phyloP scores from a whole-genome alignment of 2,888 invertebrate genomes.

The Callimorpha dominula region DNA sequence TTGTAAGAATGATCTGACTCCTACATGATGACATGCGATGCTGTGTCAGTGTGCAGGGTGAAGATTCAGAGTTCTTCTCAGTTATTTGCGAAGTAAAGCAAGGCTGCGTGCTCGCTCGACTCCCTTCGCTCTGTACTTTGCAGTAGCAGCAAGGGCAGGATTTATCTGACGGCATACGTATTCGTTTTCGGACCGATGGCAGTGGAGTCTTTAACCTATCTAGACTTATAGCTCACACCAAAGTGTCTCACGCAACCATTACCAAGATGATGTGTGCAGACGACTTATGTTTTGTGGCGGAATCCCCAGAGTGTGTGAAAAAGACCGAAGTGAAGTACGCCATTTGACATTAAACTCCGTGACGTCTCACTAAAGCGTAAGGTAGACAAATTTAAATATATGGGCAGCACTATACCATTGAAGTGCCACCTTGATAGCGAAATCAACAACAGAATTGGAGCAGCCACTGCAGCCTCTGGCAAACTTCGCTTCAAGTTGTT shows the following conservation, averaged over 20 bases:
- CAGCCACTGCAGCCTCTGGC: constrained; percentile 34
- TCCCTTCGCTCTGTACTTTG: constrained; percentile 24
- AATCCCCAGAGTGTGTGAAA: too few relatives aligned
- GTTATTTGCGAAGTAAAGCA: constrained; percentile 35
- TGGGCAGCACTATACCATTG: constrained; percentile 27
- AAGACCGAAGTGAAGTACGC: too few relatives aligned
- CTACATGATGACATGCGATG: constrained; percentile 9
- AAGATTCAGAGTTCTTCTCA: background rate
- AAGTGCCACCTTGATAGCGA: constrained; percentile 31
- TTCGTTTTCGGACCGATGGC: too few relatives aligned
- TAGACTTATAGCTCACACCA: too few relatives aligned
- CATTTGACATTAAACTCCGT: too few relatives aligned
- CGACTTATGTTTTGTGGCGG: too few relatives aligned
- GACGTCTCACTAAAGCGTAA: background rate
- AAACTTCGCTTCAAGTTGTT: too few relatives aligned
- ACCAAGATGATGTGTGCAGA: too few relatives aligned
- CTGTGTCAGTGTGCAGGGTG: too few relatives aligned
- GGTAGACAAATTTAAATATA: constrained; percentile 26
- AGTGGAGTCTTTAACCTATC: too few relatives aligned
- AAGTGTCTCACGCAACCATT: too few relatives aligned
- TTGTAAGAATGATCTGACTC: constrained; percentile 17
- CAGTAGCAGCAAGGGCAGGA: background rate
- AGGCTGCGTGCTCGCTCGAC: constrained; percentile 36
- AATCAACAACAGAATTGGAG: constrained; percentile 31
- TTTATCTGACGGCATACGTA: too few relatives aligned